A percentile compares a stretch with the other conserved stretches of the same genome.
These are phyloP conservation scores for Sander vitreus DNA, from an alignment of 2,113 vertebrate species.

Conservation along the genomic window DNA sequence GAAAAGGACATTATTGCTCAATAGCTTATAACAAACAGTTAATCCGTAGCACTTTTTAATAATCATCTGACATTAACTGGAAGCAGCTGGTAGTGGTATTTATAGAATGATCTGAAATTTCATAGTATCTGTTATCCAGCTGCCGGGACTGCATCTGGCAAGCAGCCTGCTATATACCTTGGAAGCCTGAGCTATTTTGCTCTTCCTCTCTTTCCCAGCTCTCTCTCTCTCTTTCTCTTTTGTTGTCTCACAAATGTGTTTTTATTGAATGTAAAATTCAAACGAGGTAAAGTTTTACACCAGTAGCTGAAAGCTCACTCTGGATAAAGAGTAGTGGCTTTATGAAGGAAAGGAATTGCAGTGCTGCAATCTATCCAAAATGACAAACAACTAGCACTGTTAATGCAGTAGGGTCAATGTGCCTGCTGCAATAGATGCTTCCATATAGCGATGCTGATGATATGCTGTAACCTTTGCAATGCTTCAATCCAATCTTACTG, in stretches of 20 bases:
- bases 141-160: slow-evolving; percentile 81
- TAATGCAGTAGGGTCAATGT: background rate
- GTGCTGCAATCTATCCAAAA: background rate
- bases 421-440: background rate
- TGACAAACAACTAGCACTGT: background rate
- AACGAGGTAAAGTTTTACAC: slow-evolving; percentile 34
- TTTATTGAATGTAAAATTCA: slow-evolving; percentile 57
- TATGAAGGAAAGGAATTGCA: background rate
- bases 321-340: slow-evolving; percentile 9
- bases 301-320: slow-evolving; percentile 22
- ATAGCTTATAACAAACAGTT: slow-evolving; percentile 69
- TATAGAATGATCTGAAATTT: slow-evolving; percentile 86
- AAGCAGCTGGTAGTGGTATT: slow-evolving; percentile 83
- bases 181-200: slow-evolving; percentile 44
- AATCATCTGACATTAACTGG: slow-evolving; percentile 79
- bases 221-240: slow-evolving; percentile 30
- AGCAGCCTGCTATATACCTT: slow-evolving; percentile 68
- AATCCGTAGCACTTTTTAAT: slow-evolving; percentile 73
- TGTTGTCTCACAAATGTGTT: slow-evolving; percentile 32
- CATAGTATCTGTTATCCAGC: slow-evolving; percentile 85
- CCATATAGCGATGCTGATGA: background rate
- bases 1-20: slow-evolving; percentile 62
- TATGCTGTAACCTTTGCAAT: background rate
- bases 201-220: slow-evolving; percentile 18
- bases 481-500: background rate